phyloP scores from a whole-genome alignment of 2,888 invertebrate genomes.

The Spilarctia lutea region DNA sequence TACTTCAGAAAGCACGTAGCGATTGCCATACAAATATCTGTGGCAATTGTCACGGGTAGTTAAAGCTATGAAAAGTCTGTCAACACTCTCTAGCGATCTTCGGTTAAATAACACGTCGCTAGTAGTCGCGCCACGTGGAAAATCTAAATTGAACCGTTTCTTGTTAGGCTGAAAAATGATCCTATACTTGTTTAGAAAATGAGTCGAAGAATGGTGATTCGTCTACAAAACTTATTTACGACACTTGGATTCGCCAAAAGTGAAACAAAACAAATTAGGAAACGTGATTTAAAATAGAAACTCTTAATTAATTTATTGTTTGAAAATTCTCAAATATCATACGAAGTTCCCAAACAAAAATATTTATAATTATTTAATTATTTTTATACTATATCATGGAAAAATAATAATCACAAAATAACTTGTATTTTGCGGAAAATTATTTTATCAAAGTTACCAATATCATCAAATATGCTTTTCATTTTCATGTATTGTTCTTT shows the following conservation, averaged over 20 bases:
- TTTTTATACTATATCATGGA: too few relatives aligned
- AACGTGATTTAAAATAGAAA: not conserved
- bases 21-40: too few relatives aligned
- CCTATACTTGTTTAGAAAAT: not conserved
- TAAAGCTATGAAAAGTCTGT: not conserved
- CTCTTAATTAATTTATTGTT: not conserved
- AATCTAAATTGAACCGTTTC: not conserved
- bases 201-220: too few relatives aligned
- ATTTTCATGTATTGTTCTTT: too few relatives aligned
- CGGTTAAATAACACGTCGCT: not conserved
- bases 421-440: too few relatives aligned
- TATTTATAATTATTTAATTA: not conserved
- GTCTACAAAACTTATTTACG: not conserved
- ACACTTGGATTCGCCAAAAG: not conserved
- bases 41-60: too few relatives aligned
- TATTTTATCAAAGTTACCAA: too few relatives aligned
- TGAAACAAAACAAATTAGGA: not conserved
- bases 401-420: too few relatives aligned
- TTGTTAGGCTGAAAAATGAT: too few relatives aligned
- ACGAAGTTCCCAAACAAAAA: not conserved
- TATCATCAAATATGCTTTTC: too few relatives aligned
- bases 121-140: not conserved
- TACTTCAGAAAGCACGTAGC: too few relatives aligned
- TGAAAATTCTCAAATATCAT: not conserved
- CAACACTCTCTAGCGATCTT: not conserved